Conservation (phyloP, 2,888 invertebrate species). For the Pandemis heparana region DNA sequence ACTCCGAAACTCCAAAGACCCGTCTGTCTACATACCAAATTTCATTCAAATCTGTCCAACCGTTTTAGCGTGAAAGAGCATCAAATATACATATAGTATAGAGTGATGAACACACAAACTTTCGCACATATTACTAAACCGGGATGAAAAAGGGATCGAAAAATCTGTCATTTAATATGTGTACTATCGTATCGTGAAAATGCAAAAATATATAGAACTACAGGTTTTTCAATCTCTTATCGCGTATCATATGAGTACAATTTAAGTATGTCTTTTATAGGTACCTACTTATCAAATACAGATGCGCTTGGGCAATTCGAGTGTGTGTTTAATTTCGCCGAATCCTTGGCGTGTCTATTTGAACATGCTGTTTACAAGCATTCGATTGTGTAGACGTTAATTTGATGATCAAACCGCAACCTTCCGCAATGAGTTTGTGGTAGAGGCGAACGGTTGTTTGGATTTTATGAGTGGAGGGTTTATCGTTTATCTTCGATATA, state of each 20-base stretch:
- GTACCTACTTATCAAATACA: neutral
- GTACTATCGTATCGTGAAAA: too few species aligned
- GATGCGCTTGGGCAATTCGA: slow-evolving; percentile 17
- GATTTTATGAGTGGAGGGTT: neutral
- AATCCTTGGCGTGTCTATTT: slow-evolving; percentile 14
- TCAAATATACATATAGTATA: too few species aligned
- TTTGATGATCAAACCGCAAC: slow-evolving; percentile 34
- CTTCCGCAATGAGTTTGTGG: slow-evolving; percentile 32
- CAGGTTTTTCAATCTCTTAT: neutral
- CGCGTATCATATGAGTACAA: neutral
- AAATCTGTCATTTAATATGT: too few species aligned
- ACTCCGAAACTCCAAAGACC: too few species aligned
- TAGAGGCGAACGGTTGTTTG: neutral
- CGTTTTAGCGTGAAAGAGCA: too few species aligned
- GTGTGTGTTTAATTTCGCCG: slow-evolving; percentile 21
- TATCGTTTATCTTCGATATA: too few species aligned
- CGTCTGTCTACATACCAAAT: too few species aligned
- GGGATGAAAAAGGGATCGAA: too few species aligned
- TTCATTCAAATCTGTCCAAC: too few species aligned
- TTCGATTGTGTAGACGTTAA: slow-evolving; percentile 20
- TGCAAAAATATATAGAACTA: too few species aligned
- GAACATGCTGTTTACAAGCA: slow-evolving; percentile 18
- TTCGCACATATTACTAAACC: too few species aligned
- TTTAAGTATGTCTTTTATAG: neutral
- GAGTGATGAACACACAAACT: too few species aligned